These are phyloP conservation scores for Anoplopoma fimbria DNA, from an alignment of 2,113 vertebrate species.

Conservation along the genomic window DNA sequence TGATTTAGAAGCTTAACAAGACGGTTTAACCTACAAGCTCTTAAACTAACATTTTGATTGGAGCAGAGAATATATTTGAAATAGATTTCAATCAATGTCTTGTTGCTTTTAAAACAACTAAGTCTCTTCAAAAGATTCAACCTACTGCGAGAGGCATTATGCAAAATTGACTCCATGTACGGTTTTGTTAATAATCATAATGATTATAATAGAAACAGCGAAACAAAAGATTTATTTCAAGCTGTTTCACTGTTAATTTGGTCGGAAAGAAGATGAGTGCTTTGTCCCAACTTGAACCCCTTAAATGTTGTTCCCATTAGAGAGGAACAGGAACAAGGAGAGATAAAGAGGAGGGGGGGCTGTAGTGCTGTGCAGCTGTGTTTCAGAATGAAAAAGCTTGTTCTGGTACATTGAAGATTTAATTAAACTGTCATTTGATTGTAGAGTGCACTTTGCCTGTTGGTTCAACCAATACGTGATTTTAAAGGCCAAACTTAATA, in stretches of 20 bases:
- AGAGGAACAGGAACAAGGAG: constrained; percentile 20
- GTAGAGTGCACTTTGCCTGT: not conserved
- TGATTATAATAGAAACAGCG: not conserved
- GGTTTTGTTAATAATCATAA: constrained; percentile 18
- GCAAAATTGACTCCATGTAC: constrained; percentile 24
- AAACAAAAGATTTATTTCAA: constrained; percentile 12
- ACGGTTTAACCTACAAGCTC: constrained; percentile 56
- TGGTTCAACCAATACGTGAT: not conserved
- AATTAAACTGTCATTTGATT: constrained; percentile 30
- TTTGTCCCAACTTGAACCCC: constrained; percentile 39
- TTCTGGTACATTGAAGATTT: constrained; percentile 38
- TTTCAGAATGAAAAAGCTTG: constrained; percentile 15
- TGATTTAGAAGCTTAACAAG: constrained; percentile 65
- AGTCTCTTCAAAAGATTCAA: constrained; percentile 15
- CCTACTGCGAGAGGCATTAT: constrained; percentile 13
- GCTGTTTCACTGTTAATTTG: constrained; percentile 15
- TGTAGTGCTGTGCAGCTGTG: constrained; percentile 12
- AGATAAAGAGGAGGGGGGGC: not conserved
- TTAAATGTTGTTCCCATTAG: constrained; percentile 36
- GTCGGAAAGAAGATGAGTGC: constrained; percentile 22
- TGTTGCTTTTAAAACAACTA: constrained; percentile 35
- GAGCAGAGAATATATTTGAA: constrained; percentile 50
- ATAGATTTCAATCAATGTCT: constrained; percentile 55
- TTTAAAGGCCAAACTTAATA: not conserved
- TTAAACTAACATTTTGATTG: constrained; percentile 61